A percentile compares a stretch with the other conserved stretches of the same genome.
Evolutionary conservation across 2,888 invertebrate genomes (phyloP).

Genomic region (Aporophyla nigra): DNA sequence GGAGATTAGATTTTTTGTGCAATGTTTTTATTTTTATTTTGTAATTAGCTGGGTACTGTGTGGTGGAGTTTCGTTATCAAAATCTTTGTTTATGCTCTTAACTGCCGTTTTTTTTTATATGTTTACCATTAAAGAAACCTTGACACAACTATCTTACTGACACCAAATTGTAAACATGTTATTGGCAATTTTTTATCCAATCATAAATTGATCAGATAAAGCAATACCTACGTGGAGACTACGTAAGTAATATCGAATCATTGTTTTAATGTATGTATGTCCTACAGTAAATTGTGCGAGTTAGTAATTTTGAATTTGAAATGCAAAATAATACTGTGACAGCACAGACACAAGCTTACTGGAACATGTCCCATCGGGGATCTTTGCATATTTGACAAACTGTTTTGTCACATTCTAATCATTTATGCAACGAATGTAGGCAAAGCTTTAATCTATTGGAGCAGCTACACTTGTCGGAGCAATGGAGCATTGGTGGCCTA

Average conservation of each 20-base stretch:
- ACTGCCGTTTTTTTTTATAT: background rate
- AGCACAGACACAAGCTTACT: constrained; percentile 68
- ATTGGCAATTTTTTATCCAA: no score
- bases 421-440: constrained; percentile 71
- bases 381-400: constrained; percentile 85
- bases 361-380: constrained; percentile 75
- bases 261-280: no score
- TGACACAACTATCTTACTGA: background rate
- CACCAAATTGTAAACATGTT: background rate
- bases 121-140: background rate
- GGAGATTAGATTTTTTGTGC: constrained; percentile 48
- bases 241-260: constrained; percentile 50
- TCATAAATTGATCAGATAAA: background rate
- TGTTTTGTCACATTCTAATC: constrained; percentile 79
- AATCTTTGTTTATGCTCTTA: background rate
- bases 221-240: constrained; percentile 6
- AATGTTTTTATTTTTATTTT: constrained; percentile 26
- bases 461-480: no score
- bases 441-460: constrained; percentile 48
- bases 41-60: constrained; percentile 34
- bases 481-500: no score
- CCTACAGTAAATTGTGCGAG: constrained; percentile 71
- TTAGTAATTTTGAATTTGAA: constrained; percentile 78
- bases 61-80: background rate
- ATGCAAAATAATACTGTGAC: constrained; percentile 77